Evolutionary conservation across 2,888 invertebrate species (phyloP).

Genomic region (Caradrina kadenii): DNA sequence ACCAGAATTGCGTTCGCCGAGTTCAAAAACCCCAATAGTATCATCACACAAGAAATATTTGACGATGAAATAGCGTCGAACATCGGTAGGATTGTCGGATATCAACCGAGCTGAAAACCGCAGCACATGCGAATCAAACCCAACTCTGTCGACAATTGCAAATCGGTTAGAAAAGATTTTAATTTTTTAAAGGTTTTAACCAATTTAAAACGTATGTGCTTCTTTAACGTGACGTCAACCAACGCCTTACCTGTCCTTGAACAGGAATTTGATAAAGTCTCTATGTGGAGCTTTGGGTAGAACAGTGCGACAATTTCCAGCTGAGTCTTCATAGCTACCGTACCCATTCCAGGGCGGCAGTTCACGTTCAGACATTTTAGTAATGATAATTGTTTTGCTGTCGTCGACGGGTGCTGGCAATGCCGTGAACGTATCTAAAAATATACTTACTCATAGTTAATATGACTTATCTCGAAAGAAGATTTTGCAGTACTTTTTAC

Average conservation of each 20-base stretch:
- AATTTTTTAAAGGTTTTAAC: too few species aligned
- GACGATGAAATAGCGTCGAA: conserved; percentile 94
- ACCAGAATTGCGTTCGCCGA: conserved; percentile 93
- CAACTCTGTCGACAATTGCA: conserved; percentile 86
- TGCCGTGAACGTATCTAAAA: conserved; percentile 92
- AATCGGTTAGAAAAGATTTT: neutral
- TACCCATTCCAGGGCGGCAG: conserved; percentile 97
- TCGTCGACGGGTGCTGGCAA: conserved; percentile 85
- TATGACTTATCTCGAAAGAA: neutral
- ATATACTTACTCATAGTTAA: neutral
- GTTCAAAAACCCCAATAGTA: conserved; percentile 95
- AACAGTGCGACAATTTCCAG: conserved; percentile 95
- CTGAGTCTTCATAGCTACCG: conserved; percentile 97
- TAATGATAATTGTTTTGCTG: conserved; percentile 72
- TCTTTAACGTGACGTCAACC: too few species aligned
- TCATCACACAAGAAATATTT: conserved; percentile 96
- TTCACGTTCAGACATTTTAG: conserved; percentile 81
- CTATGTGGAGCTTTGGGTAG: conserved; percentile 94
- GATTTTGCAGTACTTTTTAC: neutral
- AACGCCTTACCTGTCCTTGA: conserved; percentile 92
- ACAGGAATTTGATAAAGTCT: conserved; percentile 95
- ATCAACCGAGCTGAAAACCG: conserved; percentile 95
- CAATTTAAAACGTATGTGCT: neutral
- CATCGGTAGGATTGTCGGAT: conserved; percentile 92
- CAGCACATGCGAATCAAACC: conserved; percentile 94